These are phyloP conservation scores for Cheilosia grossa DNA, from an alignment of 2,888 invertebrate genomes.

Conservation along the genomic window DNA sequence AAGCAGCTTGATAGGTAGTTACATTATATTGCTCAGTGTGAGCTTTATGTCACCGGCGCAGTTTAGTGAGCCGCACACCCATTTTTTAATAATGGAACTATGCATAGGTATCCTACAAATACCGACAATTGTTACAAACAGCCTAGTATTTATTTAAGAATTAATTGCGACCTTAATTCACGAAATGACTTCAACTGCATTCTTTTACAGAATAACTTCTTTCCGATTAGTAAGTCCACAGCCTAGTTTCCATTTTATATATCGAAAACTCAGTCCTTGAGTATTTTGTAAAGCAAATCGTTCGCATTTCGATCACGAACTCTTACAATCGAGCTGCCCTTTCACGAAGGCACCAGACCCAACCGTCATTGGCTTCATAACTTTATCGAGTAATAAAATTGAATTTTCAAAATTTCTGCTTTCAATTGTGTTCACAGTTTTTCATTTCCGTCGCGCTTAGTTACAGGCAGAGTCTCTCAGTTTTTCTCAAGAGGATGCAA, in stretches of 20 bases:
- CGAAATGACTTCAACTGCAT: background rate
- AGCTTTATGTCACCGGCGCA: too few species aligned
- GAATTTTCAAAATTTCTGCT: conserved; percentile 29
- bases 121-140: too few species aligned
- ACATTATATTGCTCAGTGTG: too few species aligned
- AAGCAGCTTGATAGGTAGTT: too few species aligned
- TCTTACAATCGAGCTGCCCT: background rate
- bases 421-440: conserved; percentile 23
- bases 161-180: too few species aligned
- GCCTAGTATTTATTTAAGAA: too few species aligned
- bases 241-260: background rate
- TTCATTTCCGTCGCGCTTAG: conserved; percentile 1
- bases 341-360: background rate
- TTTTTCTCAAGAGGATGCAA: conserved; percentile 43
- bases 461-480: conserved; percentile 3
- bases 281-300: conserved; percentile 6
- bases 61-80: too few species aligned
- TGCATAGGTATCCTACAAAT: too few species aligned
- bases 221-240: conserved; percentile 8
- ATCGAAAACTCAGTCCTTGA: background rate
- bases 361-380: conserved; percentile 31
- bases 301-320: conserved; percentile 23
- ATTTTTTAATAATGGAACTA: too few species aligned
- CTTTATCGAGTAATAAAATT: conserved; percentile 42
- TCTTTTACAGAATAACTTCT: background rate